These are phyloP conservation scores for Falco columbarius DNA, from an alignment of 2,797 vertebrate species.

Conservation along the genomic window DNA sequence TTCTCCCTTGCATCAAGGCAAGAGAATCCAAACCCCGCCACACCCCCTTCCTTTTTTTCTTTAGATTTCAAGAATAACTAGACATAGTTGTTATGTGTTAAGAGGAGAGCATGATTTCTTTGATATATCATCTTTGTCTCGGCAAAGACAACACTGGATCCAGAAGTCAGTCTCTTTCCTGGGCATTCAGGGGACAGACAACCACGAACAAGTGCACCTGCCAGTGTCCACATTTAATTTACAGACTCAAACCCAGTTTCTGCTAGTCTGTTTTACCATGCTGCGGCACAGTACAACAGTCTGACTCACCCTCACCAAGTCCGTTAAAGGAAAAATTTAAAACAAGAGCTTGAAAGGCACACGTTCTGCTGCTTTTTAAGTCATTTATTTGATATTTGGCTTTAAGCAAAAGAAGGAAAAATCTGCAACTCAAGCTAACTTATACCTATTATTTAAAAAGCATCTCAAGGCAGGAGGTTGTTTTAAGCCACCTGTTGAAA, in stretches of 20 bases:
- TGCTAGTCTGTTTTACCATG: not conserved
- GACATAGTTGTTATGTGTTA: not conserved
- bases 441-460: not conserved
- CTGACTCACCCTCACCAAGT: not conserved
- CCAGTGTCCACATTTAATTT: not conserved
- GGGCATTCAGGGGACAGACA: not conserved
- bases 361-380: not conserved
- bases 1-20: not conserved
- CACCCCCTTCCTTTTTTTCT: not conserved
- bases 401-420: not conserved
- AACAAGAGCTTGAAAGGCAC: not conserved
- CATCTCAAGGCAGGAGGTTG: not conserved
- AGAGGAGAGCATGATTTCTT: not conserved
- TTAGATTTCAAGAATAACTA: not conserved
- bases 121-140: not conserved
- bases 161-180: not conserved
- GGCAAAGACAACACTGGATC: not conserved
- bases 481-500: not conserved
- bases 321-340: not conserved
- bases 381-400: not conserved
- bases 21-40: rapidly evolving
- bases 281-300: not conserved
- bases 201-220: not conserved
- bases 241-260: not conserved
- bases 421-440: not conserved